phyloP scores from a whole-genome alignment of 1,140 invertebrate genomes.

The Ceratina australensis region DNA sequence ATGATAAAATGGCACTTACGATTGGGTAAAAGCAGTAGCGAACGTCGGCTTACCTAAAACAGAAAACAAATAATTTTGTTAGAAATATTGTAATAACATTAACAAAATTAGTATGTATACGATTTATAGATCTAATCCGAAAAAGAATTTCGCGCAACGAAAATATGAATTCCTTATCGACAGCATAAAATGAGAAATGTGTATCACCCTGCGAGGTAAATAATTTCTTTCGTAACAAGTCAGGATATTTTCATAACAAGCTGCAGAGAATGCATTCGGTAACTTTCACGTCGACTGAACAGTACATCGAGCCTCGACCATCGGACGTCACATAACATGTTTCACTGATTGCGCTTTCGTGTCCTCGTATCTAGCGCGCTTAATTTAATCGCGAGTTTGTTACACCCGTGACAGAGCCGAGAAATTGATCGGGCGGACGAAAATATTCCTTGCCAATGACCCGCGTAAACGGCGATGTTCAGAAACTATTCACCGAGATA shows the following conservation, averaged over 20 bases:
- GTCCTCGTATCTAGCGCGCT: neutral
- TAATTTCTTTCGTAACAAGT: too few relatives aligned
- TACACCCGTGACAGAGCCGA: neutral
- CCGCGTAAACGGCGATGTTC: neutral
- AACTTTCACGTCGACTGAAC: too few relatives aligned
- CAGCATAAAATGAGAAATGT: too few relatives aligned
- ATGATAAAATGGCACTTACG: slow-evolving; percentile 24
- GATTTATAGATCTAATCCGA: too few relatives aligned
- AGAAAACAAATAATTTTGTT: slow-evolving; percentile 55
- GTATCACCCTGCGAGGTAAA: too few relatives aligned
- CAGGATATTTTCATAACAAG: too few relatives aligned
- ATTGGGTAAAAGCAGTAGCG: neutral
- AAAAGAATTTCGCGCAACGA: too few relatives aligned
- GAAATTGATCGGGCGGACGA: neutral
- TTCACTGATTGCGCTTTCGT: slow-evolving; percentile 14
- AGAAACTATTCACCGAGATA: neutral
- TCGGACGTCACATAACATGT: slow-evolving; percentile 8
- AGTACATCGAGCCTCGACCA: neutral
- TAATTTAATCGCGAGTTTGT: neutral
- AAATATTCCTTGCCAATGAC: slow-evolving; percentile 13
- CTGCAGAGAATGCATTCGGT: too few relatives aligned
- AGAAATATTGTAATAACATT: neutral
- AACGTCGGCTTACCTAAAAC: slow-evolving; percentile 73
- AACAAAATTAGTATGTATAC: too few relatives aligned
- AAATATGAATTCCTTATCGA: too few relatives aligned